Base-by-base conservation (phyloP, 2,113 vertebrate genomes). In the Megaceryle torquata region DNA sequence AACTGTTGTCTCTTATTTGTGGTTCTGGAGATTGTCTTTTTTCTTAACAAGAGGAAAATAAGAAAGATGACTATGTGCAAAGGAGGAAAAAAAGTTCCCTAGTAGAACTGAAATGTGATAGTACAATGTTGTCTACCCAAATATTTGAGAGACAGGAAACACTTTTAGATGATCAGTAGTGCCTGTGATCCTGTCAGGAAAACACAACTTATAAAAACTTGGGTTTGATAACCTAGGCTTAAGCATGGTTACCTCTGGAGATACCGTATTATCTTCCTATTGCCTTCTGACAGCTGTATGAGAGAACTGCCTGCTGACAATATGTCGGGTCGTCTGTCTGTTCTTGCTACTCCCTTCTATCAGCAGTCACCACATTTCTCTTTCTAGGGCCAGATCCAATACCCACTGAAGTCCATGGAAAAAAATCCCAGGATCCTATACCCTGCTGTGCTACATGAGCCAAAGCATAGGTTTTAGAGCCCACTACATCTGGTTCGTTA, bases 271-370 rank as follows among this genome's bases (percentile, higher is more conserved):
- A 56, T 78, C 46, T 83, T 43, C 22, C 46, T 35, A 0, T 29
- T 78, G 60, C 83, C 75, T 82, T 41, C 76, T 83, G 94, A 29
- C 21, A 74, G 59, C 18, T 61, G 0, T 25, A 12, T 4, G 41
- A 70, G 35, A 37, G 41, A 72, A 6, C 1, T 3, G 65, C 8
- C 46, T 70, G 63, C 63, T 72, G 82, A 14, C 44, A 14, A 28
- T 48, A 71, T 11, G 19, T 56, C 0, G 0, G 61, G 31, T 44
- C 0, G 0, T 43, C 63, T 70, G 21, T 33, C 26, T 67, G 39
- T 24, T 70, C 60, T 56, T 2, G 4, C 19, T 53, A 16, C 13
- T 64, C 39, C 43, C 12, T 39, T 33, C 72, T 44, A 71, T 56
- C 78, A 79, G 88, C 61, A 82, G 20, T 65, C 48, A 50, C 51